Conservation (phyloP, 64 coral and sea anemone genomes). For the Actinia equina region DNA sequence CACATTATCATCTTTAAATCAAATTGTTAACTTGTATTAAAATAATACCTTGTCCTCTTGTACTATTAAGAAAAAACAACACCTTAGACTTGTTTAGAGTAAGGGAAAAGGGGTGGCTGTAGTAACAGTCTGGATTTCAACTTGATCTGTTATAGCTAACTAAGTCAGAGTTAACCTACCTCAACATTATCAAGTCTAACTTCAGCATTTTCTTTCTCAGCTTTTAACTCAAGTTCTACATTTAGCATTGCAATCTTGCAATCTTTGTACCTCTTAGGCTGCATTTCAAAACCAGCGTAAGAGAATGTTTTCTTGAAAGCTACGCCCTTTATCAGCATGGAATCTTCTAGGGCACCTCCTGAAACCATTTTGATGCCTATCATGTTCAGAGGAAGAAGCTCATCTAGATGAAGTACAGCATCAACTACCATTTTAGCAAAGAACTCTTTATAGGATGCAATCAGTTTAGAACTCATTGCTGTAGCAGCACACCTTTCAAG, state of each 20-base stretch:
- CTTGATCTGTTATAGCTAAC: no score
- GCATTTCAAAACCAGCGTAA: constrained; percentile 99
- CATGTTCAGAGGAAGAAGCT: constrained; percentile 93
- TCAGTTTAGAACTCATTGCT: constrained; percentile 91
- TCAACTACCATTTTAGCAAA: constrained; percentile 98
- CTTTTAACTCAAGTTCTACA: constrained; percentile 94
- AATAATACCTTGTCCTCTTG: no score
- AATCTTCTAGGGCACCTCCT: constrained; percentile 87
- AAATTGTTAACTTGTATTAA: no score
- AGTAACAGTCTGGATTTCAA: no score
- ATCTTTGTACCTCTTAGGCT: constrained; percentile 88
- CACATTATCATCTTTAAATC: no score
- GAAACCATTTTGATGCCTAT: constrained; percentile 98
- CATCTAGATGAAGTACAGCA: constrained; percentile 89
- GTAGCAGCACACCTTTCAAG: constrained; percentile 93
- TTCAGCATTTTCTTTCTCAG: constrained; percentile 98
- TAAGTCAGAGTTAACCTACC: constrained; percentile 19
- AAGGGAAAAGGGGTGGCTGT: no score
- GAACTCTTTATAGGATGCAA: constrained; percentile 90
- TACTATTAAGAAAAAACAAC: no score
- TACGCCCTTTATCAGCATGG: constrained; percentile 86
- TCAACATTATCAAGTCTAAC: constrained; percentile 91
- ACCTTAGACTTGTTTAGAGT: no score
- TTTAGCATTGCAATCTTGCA: constrained; percentile 96
- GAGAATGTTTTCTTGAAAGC: constrained; percentile 99